Evolutionary conservation across 2,797 vertebrate genomes (phyloP), one percentile per base, ranked within the genome.

Genomic region (Anabas testudineus): DNA sequence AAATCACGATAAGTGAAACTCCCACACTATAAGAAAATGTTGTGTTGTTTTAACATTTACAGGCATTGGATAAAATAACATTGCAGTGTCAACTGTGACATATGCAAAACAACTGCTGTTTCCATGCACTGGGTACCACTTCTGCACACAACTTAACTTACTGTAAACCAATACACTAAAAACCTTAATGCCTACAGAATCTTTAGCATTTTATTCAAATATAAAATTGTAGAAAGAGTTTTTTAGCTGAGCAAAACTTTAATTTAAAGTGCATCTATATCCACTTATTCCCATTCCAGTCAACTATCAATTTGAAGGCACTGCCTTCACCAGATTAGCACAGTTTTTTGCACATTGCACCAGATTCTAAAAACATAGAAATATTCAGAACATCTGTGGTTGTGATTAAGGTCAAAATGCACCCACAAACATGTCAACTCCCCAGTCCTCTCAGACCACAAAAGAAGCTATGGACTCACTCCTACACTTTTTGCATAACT

Each of bases 171-270:
- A 18, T 16, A 12, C 2, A 34, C 34, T n/a, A n/a, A n/a, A n/a
- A n/a, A n/a, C n/a, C n/a, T n/a, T n/a, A n/a, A n/a, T n/a, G n/a
- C n/a, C n/a, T n/a, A n/a, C n/a, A n/a, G n/a, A n/a, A n/a, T n/a
- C n/a, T n/a, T n/a, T 10, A 14, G 37, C 39, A 36, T 26, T 24
- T 43, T 16, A 59, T 56, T 56, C 2, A 41, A 67, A 67, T 74
- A 3, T 19, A 36, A 10, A 19, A 58, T 2, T 55, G 30, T 0
- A 21, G 37, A 24, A 19, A 46, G 9, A 37, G 12, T 19, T 6
- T 34, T 57, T 37, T 45, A 43, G 2, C 9, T 48, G 6, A 41
- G 12, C 6, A 41, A 70, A 66, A 49, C 7, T n/a, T 48, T 41
- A 7, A 32, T 13, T 14, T 37, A 14, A 36, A 37, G 37, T 13